phyloP scores from a whole-genome alignment of 2,888 invertebrate species.

The Brachypterus glaber region DNA sequence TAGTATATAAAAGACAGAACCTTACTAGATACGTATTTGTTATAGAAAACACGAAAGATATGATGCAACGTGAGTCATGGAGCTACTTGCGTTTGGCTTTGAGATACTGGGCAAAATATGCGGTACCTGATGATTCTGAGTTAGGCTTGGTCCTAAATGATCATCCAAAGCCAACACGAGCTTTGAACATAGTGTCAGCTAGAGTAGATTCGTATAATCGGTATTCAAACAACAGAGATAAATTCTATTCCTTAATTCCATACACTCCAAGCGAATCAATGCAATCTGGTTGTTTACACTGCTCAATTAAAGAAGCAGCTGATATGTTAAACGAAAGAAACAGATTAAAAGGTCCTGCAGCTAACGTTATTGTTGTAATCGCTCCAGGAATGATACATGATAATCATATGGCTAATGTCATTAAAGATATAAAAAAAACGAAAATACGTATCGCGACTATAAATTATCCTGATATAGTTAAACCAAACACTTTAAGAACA shows the following conservation, averaged over 20 bases:
- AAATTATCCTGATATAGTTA: slow-evolving; percentile 44
- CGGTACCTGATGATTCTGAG: slow-evolving; percentile 45
- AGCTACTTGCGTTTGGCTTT: slow-evolving; percentile 48
- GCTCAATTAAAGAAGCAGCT: slow-evolving; percentile 39
- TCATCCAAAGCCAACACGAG: slow-evolving; percentile 36
- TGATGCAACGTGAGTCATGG: slow-evolving; percentile 51
- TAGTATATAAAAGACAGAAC: slow-evolving; percentile 45
- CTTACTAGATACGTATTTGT: slow-evolving; percentile 48
- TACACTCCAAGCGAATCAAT: slow-evolving; percentile 45
- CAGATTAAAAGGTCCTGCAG: slow-evolving; percentile 41
- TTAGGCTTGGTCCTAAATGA: slow-evolving; percentile 44
- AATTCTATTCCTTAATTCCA: slow-evolving; percentile 38
- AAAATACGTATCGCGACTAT: slow-evolving; percentile 46
- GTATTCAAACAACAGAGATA: slow-evolving; percentile 26
- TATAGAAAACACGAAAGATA: slow-evolving; percentile 50
- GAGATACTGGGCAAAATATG: slow-evolving; percentile 49
- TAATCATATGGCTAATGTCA: slow-evolving; percentile 37
- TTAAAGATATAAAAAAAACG: slow-evolving; percentile 39
- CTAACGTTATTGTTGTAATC: slow-evolving; percentile 46
- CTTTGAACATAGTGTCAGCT: slow-evolving; percentile 35
- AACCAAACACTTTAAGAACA: slow-evolving; percentile 40
- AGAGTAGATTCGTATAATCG: slow-evolving; percentile 22
- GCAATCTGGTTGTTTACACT: slow-evolving; percentile 43
- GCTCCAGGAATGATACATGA: slow-evolving; percentile 46
- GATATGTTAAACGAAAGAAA: slow-evolving; percentile 43